Base-by-base conservation (phyloP, 2,888 invertebrate species). In the Drosophila leonis region DNA sequence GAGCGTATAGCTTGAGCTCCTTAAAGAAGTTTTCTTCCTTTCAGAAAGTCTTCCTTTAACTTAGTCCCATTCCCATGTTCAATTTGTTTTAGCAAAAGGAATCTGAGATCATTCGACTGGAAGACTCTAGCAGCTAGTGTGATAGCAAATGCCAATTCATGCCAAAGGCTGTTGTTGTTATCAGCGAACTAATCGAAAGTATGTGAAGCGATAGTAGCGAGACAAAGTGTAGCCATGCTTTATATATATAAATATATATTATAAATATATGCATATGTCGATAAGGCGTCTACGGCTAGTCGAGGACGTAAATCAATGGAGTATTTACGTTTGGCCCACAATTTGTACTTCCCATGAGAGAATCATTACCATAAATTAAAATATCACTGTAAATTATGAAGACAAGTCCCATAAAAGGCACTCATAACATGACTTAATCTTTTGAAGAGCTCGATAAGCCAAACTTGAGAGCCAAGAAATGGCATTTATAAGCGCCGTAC, bases 301-400 rank as follows among this genome's bases (percentile, higher is more conserved):
- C 8, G 51, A 7, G n/a, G 15, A 1, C 59, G 44, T 73, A 61
- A 74, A 67, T 73, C 37, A 73, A 46, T 41, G 15, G 8, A 29
- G 37, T 12, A n/a, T 37, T 37, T 24, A 12, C 27, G 37, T n/a
- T 37, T 27, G 12, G 13, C n/a, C 15, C 12, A 31, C 24, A 1
- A 20, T 3, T 33, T 24, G 74, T 62, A 13, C 48, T 66, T 72
- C 67, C 54, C 56, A 5, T 10, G 18, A 18, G 3, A 5, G 31
- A 6, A 33, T 12, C 42, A 68, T 69, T 64, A 48, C 75, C 75
- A 69, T 69, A 75, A 75, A 74, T 75, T 18, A 64, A 15, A 20
- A 24, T 12, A 27, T 37, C 15, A 15, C n/a, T 59, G 18, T 44
- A 65, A 51, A 60, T 56, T 29, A 10, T 51, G 10, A 10, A 74